phyloP scores from a whole-genome alignment of 1,140 invertebrate genomes.

The Meloidogyne hapla region DNA sequence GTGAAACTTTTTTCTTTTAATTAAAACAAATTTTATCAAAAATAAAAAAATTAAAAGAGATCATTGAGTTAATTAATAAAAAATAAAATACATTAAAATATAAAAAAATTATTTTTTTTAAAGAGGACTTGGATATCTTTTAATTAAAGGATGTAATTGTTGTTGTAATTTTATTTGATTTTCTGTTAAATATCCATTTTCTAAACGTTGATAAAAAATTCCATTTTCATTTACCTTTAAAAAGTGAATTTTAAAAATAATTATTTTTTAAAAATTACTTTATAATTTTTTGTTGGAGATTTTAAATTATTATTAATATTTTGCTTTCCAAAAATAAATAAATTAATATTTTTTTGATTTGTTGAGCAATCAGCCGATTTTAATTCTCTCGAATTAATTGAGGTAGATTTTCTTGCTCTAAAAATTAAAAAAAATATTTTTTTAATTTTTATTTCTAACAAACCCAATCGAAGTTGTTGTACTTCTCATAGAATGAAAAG shows the following conservation, averaged over 20 bases:
- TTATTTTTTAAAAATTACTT: neutral
- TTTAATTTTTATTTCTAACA: too few relatives aligned
- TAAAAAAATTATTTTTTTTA: neutral
- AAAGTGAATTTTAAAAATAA: neutral
- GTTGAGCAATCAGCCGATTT: neutral
- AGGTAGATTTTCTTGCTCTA: neutral
- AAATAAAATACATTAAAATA: neutral
- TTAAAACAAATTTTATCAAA: too few relatives aligned
- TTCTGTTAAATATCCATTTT: neutral
- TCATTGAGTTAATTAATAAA: neutral
- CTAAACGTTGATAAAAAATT: neutral
- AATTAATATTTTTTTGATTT: slow-evolving; percentile 4
- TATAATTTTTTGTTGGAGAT: neutral
- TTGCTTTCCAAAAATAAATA: neutral
- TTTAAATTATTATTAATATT: neutral
- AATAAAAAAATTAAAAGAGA: too few relatives aligned
- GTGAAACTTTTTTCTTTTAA: too few relatives aligned
- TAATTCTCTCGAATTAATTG: neutral
- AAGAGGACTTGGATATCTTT: neutral
- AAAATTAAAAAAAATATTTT: neutral
- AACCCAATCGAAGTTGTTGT: neutral
- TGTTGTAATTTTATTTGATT: neutral
- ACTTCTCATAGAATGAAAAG: neutral
- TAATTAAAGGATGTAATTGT: neutral
- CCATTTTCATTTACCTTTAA: neutral